Conservation (phyloP, 1,140 invertebrate species). For the Drosophila tani region DNA sequence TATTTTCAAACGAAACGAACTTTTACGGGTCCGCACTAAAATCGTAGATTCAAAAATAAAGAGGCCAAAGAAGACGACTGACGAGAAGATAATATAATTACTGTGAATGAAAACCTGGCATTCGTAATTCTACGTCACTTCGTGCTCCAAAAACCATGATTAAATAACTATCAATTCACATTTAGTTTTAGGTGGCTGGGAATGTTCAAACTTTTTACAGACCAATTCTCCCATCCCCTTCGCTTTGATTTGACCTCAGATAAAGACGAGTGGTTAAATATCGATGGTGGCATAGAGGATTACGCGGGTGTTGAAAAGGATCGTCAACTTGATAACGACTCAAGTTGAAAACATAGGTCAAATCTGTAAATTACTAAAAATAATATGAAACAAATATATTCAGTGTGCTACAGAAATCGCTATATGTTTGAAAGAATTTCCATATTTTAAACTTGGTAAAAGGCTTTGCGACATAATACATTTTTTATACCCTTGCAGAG, state of each 20-base stretch:
- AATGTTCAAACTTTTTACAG: background rate
- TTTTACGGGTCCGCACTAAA: background rate
- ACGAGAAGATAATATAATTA: background rate
- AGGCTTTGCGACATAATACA: too few species aligned
- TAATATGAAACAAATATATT: too few species aligned
- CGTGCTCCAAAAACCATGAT: slow-evolving; percentile 11
- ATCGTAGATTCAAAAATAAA: background rate
- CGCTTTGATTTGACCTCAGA: background rate
- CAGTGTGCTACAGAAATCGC: too few species aligned
- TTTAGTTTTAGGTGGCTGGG: slow-evolving; percentile 12
- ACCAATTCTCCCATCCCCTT: background rate
- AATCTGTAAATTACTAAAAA: background rate
- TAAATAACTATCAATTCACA: slow-evolving; percentile 33
- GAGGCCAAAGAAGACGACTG: slow-evolving; percentile 2
- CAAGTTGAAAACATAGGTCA: too few species aligned
- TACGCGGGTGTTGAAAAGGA: too few species aligned
- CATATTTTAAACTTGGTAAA: too few species aligned
- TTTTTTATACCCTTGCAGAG: too few species aligned
- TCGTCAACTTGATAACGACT: too few species aligned
- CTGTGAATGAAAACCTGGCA: background rate
- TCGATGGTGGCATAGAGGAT: background rate
- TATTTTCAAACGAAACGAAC: background rate
- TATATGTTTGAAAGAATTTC: too few species aligned
- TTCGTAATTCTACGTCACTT: slow-evolving; percentile 1
- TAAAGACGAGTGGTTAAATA: background rate